Base-by-base conservation (phyloP, 2,797 vertebrate genomes). In the Glossophaga mutica region DNA sequence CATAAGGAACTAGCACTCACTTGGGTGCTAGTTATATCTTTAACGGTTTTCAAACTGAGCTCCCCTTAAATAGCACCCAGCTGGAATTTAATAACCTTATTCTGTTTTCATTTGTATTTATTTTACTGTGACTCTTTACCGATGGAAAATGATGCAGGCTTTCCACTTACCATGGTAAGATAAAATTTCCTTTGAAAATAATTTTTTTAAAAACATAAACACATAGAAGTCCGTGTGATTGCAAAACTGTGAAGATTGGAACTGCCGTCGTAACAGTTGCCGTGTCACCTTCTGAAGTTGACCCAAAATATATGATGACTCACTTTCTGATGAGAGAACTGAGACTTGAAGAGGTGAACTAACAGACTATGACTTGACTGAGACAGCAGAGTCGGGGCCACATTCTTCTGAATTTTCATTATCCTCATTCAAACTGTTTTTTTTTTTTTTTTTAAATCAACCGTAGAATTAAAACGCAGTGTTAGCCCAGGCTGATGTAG, bases 141-240 rank as follows among this genome's bases (percentile, higher is more conserved):
- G n/a, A 42, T 87, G 78, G 74, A 94, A 95, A 89, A 8, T 55
- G n/a, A 57, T 48, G 4, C 29, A 12, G 39, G 26, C 77, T 90
- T 93, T 90, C 67, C 34, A 16, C 42, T 59, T 59, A 44, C 83
- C 34, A 29, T 48, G 10, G 18, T 57, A 57, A 93, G n/a, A 88
- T 76, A 73, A 81, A 68, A 94, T 82, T 77, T 46, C 12, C 76
- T 88, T 94, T 34, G 77, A 85, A 92, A 94, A 86, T 39, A 39
- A 59, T 44, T 24, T 79, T 86, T 88, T 73, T 5, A 9, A 39
- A 42, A 84, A 77, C 52, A 6, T 16, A 48, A 82, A 90, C 79
- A 52, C 22, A 4, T 16, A 86, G 42, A 78, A 48, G 18, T 57
- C 67, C 6, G 0, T n/a, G 15, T 50, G 46, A 21, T 70, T 22